Base-by-base conservation (phyloP, 2,113 vertebrate species). In the Stigmatopora argus region DNA sequence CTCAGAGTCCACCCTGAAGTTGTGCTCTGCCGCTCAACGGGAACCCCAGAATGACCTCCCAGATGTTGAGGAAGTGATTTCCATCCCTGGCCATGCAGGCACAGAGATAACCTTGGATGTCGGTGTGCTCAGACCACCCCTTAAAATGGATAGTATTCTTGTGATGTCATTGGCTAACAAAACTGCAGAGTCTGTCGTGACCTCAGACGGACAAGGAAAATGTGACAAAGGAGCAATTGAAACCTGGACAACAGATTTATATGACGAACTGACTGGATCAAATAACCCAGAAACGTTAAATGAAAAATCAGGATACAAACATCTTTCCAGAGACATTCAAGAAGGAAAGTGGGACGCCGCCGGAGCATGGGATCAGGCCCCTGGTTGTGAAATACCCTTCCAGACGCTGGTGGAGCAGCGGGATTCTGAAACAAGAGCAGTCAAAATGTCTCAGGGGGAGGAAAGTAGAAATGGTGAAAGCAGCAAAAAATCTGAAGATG, bases 31-130 rank as follows among this genome's bases (percentile, higher is more conserved):
- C 64, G 66, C 70, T 62, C 70, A 69, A 77, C 75, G 64, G 47
- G 72, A 81, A 83, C 67, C 74, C 78, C 75, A 78, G 48, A 55
- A 73, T 23, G 58, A 69, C 73, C 79, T 74, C 53, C 69, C 72
- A 77, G 64, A 83, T 74, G 69, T 71, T 51, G 74, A 66, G 41
- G 69, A 70, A 72, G 52, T 47, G 44, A 79, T 76, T 64, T 66
- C 75, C 74, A 72, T 52, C 63, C 59, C 41, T 66, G 64, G 71
- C 53, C 64, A 53, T 44, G 59, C 72, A 64, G 65, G 38, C 65
- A 60, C 46, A 53, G 71, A 55, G 64, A 48, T 41, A 31, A 64
- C 61, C 19, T 23, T 65, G 59, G 58, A 66, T 57, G 55, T 21
- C 63, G 62, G 31, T 66, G 41, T 35, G 26, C 49, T 47, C 47